These are phyloP conservation scores for Ateles fusciceps DNA, from an alignment of 2,797 vertebrate species.

Conservation along the genomic window DNA sequence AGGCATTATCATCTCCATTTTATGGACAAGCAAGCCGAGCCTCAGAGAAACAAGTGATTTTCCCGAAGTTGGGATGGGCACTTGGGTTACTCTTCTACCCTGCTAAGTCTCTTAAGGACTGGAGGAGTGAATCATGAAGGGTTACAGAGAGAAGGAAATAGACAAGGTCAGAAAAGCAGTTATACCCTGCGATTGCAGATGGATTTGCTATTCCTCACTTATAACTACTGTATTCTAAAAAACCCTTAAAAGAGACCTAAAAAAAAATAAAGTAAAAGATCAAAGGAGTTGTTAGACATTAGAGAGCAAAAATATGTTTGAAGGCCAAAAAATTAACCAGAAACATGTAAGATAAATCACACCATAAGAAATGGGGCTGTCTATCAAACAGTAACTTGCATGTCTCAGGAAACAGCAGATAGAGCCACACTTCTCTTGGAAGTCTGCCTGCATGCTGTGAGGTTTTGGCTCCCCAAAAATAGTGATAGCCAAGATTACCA, in stretches of 20 bases:
- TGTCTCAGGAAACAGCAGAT: neutral
- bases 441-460: neutral
- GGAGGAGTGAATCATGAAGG: neutral
- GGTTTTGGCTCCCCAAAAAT: conserved; percentile 19
- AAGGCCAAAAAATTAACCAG: conserved; percentile 52
- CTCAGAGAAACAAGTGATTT: neutral
- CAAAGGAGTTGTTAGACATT: neutral
- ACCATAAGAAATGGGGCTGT: neutral
- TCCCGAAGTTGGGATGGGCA: neutral
- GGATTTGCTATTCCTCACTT: neutral
- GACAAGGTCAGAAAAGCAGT: neutral
- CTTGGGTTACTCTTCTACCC: neutral
- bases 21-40: neutral
- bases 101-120: neutral
- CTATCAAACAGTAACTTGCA: neutral
- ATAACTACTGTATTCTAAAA: neutral
- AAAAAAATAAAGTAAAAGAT: conserved; percentile 3
- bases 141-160: neutral
- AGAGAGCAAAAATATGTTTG: conserved; percentile 11
- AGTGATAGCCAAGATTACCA: conserved; percentile 34
- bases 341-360: conserved; percentile 17
- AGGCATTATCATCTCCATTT: neutral
- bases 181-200: neutral
- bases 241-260: neutral
- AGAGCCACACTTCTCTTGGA: conserved; percentile 9